These are phyloP conservation scores for Clarias gariepinus DNA, from an alignment of 2,113 vertebrate genomes.

Conservation along the genomic window DNA sequence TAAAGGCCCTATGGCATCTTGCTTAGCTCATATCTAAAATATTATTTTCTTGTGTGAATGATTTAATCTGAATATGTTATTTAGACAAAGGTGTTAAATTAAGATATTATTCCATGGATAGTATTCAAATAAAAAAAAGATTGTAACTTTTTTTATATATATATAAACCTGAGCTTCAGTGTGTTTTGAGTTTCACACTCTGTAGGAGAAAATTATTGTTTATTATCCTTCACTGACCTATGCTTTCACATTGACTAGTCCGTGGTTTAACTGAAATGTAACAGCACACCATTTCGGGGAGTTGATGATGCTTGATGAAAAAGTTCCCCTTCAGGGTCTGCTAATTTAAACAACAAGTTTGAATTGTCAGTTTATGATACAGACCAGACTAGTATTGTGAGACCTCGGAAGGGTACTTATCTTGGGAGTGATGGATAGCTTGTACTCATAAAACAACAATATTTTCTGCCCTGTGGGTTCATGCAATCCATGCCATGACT, in stretches of 20 bases:
- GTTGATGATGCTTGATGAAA: not conserved
- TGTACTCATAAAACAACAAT: conserved; percentile 38
- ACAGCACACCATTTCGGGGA: conserved; percentile 16
- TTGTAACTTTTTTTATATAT: not conserved
- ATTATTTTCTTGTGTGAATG: not conserved
- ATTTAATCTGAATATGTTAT: not conserved
- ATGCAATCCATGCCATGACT: not conserved
- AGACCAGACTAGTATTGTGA: conserved; percentile 31
- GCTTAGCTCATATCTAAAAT: not conserved
- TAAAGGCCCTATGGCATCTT: conserved; percentile 5
- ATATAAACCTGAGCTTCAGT: not conserved
- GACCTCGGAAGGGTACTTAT: conserved; percentile 18
- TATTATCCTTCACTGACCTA: not conserved
- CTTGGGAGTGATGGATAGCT: conserved; percentile 12
- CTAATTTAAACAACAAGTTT: conserved; percentile 24
- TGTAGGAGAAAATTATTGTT: not conserved
- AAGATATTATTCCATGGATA: not conserved
- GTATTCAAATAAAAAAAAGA: not conserved
- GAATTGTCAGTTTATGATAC: conserved; percentile 25
- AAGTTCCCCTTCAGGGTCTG: conserved; percentile 7
- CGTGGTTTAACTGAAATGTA: conserved; percentile 30
- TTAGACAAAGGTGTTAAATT: not conserved
- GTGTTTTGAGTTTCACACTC: not conserved
- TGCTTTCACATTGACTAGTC: not conserved
- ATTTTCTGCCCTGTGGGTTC: not conserved